Percentiles rank a stretch among this genome's conserved stretches.
Conservation (phyloP, 2,797 vertebrate species). For the Pagetopsis macropterus region DNA sequence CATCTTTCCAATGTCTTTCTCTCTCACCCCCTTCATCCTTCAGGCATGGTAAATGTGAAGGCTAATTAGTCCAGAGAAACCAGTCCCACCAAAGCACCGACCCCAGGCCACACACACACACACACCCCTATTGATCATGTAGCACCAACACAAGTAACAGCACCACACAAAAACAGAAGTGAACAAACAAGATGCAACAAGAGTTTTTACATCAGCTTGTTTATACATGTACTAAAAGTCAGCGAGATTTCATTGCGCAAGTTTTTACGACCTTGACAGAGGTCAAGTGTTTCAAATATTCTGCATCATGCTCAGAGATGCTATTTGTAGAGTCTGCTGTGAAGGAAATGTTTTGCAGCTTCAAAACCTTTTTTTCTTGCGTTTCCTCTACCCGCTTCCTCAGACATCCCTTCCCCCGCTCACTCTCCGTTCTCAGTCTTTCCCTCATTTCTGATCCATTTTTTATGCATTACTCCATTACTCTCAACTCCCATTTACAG, state of each 20-base stretch:
- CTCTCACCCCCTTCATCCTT: conserved; percentile 41
- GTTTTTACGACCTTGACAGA: conserved; percentile 50
- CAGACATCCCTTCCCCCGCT: conserved; percentile 37
- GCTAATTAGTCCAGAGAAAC: conserved; percentile 76
- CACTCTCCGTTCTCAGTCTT: conserved; percentile 50
- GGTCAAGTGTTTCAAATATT: conserved; percentile 54
- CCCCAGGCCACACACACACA: conserved; percentile 49
- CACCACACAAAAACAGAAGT: conserved; percentile 12
- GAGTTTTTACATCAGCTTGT: conserved; percentile 50
- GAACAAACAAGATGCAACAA: conserved; percentile 56
- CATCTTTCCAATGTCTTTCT: conserved; percentile 35
- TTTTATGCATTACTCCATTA: conserved; percentile 82
- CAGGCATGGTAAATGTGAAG: conserved; percentile 49
- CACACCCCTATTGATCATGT: conserved; percentile 54
- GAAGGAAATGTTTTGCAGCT: conserved; percentile 43
- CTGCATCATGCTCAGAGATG: conserved; percentile 31
- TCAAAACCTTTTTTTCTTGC: conserved; percentile 31
- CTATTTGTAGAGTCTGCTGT: conserved; percentile 44
- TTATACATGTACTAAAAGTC: conserved; percentile 41
- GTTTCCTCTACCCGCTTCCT: conserved; percentile 31
- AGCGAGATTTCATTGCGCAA: conserved; percentile 32
- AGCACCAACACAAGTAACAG: conserved; percentile 34
- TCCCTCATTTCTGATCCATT: conserved; percentile 81
- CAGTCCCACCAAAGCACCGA: conserved; percentile 55
- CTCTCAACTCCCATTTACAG: conserved; percentile 77